Base-by-base conservation (phyloP, 2,888 invertebrate species). In the Hypercompe scribonia region DNA sequence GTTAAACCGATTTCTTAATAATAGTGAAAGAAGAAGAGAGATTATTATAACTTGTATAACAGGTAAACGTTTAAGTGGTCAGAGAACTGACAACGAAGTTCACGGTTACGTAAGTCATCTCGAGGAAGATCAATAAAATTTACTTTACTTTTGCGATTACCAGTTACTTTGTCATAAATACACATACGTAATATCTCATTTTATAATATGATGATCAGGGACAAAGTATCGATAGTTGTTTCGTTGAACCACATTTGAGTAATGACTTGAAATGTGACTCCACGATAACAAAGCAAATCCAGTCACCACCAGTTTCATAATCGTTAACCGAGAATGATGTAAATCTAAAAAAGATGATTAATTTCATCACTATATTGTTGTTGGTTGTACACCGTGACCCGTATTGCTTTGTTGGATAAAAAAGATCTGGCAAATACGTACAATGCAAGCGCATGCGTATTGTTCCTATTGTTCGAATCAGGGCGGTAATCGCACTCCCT, bases 341-440 rank as follows among this genome's bases (percentile, higher is more conserved):
- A 88, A 89, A 84, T 83, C 86, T 87, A 85, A 85, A 71, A 81
- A 72, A 75, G 71, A 75, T 72, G 91, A 93, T 93, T 93, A 92
- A 93, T 93, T 94, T 93, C 91, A 87, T 90, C 91, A 90, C 77
- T 81, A 82, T 85, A 91, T 94, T 94, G 93, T 94, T 88, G 85
- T 81, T 79, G 87, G 81, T 83, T 89, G 88, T 84, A 78, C 84
- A 91, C 89, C 94, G 93, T 93, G 92, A 91, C 90, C 88, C 88
- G 86, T 86, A 87, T 85, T 82, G 82, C 88, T 88, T 93, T 92
- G 91, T 91, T 87, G 78, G 80, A 84, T 87, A 84, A 88, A 86
- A 86, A 86, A 77, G 80, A n/a, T 81, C 85, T 80, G 80, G 83
- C 78, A 78, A 88, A 89, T 86, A 87, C 77, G 82, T 84, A 90